Percentiles rank a stretch among this genome's conserved stretches.
These are phyloP conservation scores for Sylvietta virens DNA, from an alignment of 2,113 vertebrate species.

Conservation along the genomic window DNA sequence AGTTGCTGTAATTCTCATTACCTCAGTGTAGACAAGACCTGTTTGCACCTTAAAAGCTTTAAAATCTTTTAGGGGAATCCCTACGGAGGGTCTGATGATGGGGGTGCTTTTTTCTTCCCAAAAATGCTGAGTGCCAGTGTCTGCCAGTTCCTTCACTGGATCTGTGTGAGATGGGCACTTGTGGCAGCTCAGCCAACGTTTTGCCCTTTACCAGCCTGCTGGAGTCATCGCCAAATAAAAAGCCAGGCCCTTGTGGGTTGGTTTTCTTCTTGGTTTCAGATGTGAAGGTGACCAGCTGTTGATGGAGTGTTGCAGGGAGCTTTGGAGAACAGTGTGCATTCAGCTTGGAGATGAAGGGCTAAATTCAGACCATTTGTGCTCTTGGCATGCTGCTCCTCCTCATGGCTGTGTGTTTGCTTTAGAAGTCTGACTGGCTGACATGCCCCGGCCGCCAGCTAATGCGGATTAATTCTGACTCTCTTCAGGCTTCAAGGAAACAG, in stretches of 20 bases:
- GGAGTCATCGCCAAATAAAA: background rate
- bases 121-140: background rate
- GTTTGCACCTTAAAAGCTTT: conserved; percentile 27
- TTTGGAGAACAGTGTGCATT: background rate
- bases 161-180: background rate
- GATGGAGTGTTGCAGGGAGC: conserved; percentile 11
- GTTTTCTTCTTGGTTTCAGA: conserved; percentile 37
- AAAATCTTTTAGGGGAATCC: background rate
- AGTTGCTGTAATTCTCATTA: conserved; percentile 18
- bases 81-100: background rate
- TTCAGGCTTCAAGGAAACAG: conserved; percentile 29
- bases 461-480: conserved; percentile 17
- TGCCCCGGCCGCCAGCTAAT: background rate
- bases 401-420: conserved; percentile 35
- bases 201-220: background rate
- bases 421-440: conserved; percentile 41
- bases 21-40: conserved; percentile 8
- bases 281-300: conserved; percentile 36
- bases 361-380: conserved; percentile 52
- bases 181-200: background rate
- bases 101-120: background rate
- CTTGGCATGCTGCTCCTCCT: conserved; percentile 4
- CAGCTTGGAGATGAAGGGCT: conserved; percentile 15
- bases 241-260: background rate
- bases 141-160: background rate